These are phyloP conservation scores for Conus ventricosus DNA, from an alignment of 1,140 invertebrate genomes.

Conservation along the genomic window DNA sequence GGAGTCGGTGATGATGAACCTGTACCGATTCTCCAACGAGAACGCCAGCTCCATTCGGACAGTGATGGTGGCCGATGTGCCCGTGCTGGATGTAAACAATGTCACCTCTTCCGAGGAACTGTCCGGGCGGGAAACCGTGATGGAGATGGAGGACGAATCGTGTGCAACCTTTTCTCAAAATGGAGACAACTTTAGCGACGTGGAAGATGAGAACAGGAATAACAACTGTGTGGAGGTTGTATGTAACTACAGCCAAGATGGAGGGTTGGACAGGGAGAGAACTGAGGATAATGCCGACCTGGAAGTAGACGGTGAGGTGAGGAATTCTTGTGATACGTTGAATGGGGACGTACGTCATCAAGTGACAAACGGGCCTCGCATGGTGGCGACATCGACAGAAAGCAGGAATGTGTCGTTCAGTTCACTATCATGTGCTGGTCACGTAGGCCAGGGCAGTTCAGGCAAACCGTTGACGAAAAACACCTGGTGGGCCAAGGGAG, in stretches of 20 bases:
- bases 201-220: neutral
- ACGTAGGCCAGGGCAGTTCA: too few species aligned
- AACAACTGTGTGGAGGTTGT: neutral
- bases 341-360: too few species aligned
- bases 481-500: neutral
- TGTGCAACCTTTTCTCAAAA: neutral
- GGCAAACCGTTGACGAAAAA: too few species aligned
- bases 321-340: too few species aligned
- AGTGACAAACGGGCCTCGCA: too few species aligned
- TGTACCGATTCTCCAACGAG: slow-evolving; percentile 88
- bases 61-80: slow-evolving; percentile 85
- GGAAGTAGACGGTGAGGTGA: too few species aligned
- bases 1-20: slow-evolving; percentile 86
- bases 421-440: too few species aligned
- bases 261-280: neutral
- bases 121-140: neutral
- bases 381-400: too few species aligned
- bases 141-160: neutral
- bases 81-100: slow-evolving; percentile 47
- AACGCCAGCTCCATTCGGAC: slow-evolving; percentile 88
- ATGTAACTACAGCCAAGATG: neutral
- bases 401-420: too few species aligned
- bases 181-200: neutral
- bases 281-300: neutral
- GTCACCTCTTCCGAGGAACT: neutral